phyloP scores from a whole-genome alignment of 2,797 vertebrate genomes.

The Anolis apletophallus region DNA sequence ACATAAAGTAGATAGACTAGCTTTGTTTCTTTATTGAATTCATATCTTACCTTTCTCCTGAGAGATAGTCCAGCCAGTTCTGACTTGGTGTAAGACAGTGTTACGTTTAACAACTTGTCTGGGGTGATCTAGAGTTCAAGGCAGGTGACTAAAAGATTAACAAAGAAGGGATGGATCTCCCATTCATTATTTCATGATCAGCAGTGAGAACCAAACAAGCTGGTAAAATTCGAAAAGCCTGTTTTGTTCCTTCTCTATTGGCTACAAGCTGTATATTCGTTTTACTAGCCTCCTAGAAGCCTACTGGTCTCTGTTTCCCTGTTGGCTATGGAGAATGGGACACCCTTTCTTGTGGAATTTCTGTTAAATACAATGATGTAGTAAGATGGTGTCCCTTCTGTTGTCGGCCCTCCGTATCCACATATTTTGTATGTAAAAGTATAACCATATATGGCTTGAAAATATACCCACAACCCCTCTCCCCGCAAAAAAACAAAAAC shows the following conservation, averaged over 20 bases:
- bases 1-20: background rate
- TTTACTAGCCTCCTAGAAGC: background rate
- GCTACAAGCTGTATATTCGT: background rate
- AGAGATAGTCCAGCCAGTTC: no score
- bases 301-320: background rate
- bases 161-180: background rate
- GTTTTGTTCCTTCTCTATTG: background rate
- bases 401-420: no score
- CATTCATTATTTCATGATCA: background rate
- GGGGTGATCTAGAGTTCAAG: background rate
- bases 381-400: background rate
- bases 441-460: no score
- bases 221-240: background rate
- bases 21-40: no score
- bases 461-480: no score
- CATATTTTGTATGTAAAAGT: no score
- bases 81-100: no score
- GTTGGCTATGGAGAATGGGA: background rate
- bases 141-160: background rate
- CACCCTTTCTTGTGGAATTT: background rate
- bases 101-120: background rate
- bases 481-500: no score
- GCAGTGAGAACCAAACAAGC: background rate
- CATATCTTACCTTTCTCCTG: no score
- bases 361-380: no score